A percentile compares a stretch with the other conserved stretches of the same genome.
phyloP scores from a whole-genome alignment of 1,140 invertebrate species.

The Bombus picipes region DNA sequence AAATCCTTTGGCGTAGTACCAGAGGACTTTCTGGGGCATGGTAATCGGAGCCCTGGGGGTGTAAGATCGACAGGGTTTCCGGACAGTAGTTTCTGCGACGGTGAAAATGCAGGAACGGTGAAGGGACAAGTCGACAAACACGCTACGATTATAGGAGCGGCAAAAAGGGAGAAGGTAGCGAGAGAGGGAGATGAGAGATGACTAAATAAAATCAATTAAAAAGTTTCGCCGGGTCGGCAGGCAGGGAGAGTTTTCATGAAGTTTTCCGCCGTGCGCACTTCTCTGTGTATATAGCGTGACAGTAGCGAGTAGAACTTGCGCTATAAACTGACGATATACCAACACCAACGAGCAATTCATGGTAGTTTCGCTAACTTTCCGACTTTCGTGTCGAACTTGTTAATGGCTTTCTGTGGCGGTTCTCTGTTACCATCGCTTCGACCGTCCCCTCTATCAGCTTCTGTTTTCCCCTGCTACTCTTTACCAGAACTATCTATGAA shows the following conservation, averaged over 20 bases:
- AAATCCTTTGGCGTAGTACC: constrained; percentile 16
- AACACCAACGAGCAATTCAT: constrained; percentile 52
- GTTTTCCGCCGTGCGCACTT: constrained; percentile 45
- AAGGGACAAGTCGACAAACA: constrained; percentile 17
- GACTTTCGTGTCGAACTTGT: constrained; percentile 65
- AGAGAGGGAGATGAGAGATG: background rate
- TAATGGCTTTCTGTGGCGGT: constrained; percentile 62
- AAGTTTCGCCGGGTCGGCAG: constrained; percentile 56
- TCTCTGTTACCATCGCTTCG: constrained; percentile 57
- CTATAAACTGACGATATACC: constrained; percentile 64
- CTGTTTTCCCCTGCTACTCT: constrained; percentile 9
- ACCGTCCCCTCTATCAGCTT: background rate
- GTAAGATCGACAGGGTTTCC: constrained; percentile 18
- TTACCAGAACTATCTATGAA: constrained; percentile 4
- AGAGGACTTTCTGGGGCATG: constrained; percentile 35
- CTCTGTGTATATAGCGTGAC: background rate
- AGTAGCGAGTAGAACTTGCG: constrained; percentile 51
- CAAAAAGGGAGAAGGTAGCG: background rate
- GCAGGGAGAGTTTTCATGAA: constrained; percentile 51
- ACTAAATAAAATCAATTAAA: constrained; percentile 72
- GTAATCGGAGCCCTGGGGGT: constrained; percentile 37
- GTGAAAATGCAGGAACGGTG: constrained; percentile 44
- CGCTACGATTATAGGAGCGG: no score
- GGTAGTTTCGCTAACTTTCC: constrained; percentile 66
- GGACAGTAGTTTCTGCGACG: constrained; percentile 36